Percentiles rank a stretch among this genome's conserved stretches.
Conservation (phyloP, 2,888 invertebrate genomes). For the Ditula angustiorana region DNA sequence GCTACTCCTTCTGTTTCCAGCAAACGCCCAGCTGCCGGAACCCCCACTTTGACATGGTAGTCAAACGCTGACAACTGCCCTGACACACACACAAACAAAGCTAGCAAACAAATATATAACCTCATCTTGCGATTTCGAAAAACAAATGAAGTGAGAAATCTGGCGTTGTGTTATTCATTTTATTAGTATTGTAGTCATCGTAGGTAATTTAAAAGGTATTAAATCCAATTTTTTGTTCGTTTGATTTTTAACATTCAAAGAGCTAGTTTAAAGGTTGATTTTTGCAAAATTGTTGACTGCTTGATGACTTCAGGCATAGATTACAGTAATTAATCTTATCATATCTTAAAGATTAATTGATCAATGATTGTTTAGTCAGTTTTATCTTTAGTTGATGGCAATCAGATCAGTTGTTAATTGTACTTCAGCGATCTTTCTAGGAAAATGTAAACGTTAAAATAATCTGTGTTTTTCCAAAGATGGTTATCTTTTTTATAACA, state of each 20-base stretch:
- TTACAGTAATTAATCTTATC: background rate
- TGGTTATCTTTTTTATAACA: background rate
- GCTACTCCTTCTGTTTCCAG: slow-evolving; percentile 11
- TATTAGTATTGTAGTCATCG: background rate
- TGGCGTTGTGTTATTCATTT: background rate
- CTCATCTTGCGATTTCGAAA: background rate
- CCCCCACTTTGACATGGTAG: slow-evolving; percentile 26
- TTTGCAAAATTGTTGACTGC: background rate
- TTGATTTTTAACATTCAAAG: background rate
- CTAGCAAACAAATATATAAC: slow-evolving; percentile 10
- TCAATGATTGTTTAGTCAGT: background rate
- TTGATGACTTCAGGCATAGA: background rate
- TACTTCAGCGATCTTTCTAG: background rate
- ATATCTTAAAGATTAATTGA: slow-evolving; percentile 22
- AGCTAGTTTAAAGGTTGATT: background rate
- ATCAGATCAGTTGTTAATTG: background rate
- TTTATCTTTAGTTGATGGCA: slow-evolving; percentile 18
- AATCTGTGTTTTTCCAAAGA: background rate
- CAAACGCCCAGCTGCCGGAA: slow-evolving; percentile 4
- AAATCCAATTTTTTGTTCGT: background rate
- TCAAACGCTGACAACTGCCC: slow-evolving; percentile 14
- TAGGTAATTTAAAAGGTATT: background rate
- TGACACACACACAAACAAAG: slow-evolving; percentile 5
- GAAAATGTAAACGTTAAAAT: background rate
- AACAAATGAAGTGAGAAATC: slow-evolving; percentile 1